Percentiles rank a stretch among this genome's conserved stretches.
phyloP scores from a whole-genome alignment of 2,888 invertebrate genomes.

The Ischnura elegans region DNA sequence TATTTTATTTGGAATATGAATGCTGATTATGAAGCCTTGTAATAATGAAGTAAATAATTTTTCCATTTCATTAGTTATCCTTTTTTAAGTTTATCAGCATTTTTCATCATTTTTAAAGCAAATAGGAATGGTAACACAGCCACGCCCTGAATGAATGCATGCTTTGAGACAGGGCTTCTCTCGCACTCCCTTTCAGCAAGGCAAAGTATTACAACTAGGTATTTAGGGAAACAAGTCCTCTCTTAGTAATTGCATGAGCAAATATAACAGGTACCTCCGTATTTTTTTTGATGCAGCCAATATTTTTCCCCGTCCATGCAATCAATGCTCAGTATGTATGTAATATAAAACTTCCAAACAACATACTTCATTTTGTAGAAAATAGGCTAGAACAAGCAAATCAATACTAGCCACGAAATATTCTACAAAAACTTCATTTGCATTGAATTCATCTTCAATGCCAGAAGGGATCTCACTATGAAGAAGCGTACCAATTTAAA shows the following conservation, averaged over 20 bases:
- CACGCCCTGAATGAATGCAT: slow-evolving; percentile 25
- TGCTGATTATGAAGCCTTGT: neutral
- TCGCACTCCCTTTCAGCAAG: slow-evolving; percentile 38
- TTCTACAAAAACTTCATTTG: slow-evolving; percentile 52
- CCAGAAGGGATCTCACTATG: slow-evolving; percentile 13
- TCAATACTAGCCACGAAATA: slow-evolving; percentile 50
- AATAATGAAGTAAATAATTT: slow-evolving; percentile 9
- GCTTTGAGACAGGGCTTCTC: slow-evolving; percentile 33
- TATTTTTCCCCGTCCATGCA: slow-evolving; percentile 37
- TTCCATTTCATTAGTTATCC: neutral
- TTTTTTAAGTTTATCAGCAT: slow-evolving; percentile 9
- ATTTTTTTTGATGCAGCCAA: slow-evolving; percentile 42
- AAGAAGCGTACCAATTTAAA: slow-evolving; percentile 37
- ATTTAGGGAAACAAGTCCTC: slow-evolving; percentile 41
- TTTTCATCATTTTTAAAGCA: slow-evolving; percentile 37
- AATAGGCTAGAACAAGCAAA: slow-evolving; percentile 49
- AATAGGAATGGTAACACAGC: slow-evolving; percentile 61
- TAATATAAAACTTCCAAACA: slow-evolving; percentile 28
- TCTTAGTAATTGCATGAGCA: slow-evolving; percentile 59
- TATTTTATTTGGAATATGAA: slow-evolving; percentile 37
- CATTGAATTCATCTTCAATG: slow-evolving; percentile 37
- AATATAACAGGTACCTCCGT: slow-evolving; percentile 65
- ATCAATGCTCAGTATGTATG: slow-evolving; percentile 47
- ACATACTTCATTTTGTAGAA: slow-evolving; percentile 28
- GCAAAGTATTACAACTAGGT: slow-evolving; percentile 41